A percentile compares a stretch with the other conserved stretches of the same genome.
Conservation (phyloP, 2,113 vertebrate species). For the Amia ocellicauda region DNA sequence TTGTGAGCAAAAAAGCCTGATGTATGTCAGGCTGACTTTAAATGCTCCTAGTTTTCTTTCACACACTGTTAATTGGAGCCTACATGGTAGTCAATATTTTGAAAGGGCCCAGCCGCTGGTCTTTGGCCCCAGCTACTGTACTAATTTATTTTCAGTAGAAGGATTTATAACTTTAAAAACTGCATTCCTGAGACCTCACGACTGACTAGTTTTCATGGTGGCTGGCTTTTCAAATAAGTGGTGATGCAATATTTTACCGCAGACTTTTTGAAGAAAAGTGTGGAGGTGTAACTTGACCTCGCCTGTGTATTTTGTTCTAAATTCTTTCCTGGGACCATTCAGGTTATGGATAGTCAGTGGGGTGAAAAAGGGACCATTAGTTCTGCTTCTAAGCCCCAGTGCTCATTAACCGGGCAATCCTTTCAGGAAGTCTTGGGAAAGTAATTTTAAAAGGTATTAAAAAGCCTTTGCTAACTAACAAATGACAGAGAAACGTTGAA, state of each 20-base stretch:
- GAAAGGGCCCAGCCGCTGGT: not conserved
- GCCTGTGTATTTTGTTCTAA: too few relatives aligned
- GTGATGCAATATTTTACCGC: not conserved
- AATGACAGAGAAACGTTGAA: too few relatives aligned
- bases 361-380: slow-evolving; percentile 8
- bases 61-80: not conserved
- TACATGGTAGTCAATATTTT: not conserved
- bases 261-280: not conserved
- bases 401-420: not conserved
- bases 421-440: not conserved
- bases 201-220: not conserved
- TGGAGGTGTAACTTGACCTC: not conserved
- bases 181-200: not conserved
- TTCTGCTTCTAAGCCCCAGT: not conserved
- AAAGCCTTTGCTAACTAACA: slow-evolving; percentile 1
- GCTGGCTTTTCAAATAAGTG: not conserved
- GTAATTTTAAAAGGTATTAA: slow-evolving; percentile 1
- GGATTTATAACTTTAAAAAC: not conserved
- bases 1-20: too few relatives aligned
- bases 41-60: not conserved
- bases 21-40: too few relatives aligned
- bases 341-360: too few relatives aligned
- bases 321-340: too few relatives aligned
- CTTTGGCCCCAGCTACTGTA: not conserved
- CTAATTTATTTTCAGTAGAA: not conserved